These are phyloP conservation scores for Epinephelus lanceolatus DNA, from an alignment of 2,113 vertebrate species.

Conservation along the genomic window DNA sequence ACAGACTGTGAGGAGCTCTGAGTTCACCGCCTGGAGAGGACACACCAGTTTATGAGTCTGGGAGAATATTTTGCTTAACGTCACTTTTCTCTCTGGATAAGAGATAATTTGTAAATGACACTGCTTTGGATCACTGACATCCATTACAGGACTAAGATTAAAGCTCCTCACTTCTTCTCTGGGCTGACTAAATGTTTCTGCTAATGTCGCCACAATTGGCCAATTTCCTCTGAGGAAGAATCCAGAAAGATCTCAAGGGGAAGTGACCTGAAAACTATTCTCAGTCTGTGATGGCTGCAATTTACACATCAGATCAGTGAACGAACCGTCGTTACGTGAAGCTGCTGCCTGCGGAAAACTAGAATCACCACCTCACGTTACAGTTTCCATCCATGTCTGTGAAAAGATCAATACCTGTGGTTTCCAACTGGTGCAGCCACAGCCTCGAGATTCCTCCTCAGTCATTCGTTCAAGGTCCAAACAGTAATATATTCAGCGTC, in stretches of 20 bases:
- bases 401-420: no score
- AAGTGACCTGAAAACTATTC: not conserved
- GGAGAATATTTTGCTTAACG: not conserved
- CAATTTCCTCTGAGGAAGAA: not conserved
- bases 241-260: not conserved
- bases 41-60: no score
- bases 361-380: no score
- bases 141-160: not conserved
- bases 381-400: no score
- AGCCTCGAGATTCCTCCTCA: no score
- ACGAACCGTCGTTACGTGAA: not conserved
- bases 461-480: no score
- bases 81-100: not conserved
- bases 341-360: not conserved
- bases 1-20: not conserved
- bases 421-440: no score
- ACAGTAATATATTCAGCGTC: no score
- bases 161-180: not conserved
- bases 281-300: constrained; percentile 7
- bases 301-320: constrained; percentile 31
- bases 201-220: constrained; percentile 17
- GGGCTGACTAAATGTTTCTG: not conserved
- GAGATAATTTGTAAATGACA: not conserved
- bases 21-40: not conserved
- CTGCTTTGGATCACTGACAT: not conserved